Evolutionary conservation across 2,113 vertebrate genomes (phyloP).

Genomic region (Cnemophilus loriae): DNA sequence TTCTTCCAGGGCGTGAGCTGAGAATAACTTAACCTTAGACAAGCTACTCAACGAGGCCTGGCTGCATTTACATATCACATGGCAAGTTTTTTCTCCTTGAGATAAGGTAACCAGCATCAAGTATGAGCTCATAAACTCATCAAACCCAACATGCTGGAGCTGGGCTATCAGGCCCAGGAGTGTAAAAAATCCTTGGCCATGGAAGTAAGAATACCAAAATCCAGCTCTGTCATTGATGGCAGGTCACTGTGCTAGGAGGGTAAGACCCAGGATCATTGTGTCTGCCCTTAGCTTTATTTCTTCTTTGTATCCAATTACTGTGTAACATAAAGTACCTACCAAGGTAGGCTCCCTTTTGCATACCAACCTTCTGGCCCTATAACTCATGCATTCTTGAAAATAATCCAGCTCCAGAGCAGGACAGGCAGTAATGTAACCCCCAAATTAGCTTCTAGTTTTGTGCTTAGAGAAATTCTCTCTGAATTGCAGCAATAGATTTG

Average conservation of each 20-base stretch:
- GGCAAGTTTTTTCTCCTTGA: neutral
- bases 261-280: neutral
- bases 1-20: neutral
- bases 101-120: neutral
- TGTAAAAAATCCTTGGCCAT: neutral
- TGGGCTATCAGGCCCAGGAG: neutral
- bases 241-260: neutral
- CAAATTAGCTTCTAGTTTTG: neutral
- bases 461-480: neutral
- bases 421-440: neutral
- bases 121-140: neutral
- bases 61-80: neutral
- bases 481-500: neutral
- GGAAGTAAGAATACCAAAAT: neutral
- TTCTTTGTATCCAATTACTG: slow-evolving; percentile 26
- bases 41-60: neutral
- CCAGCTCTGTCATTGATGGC: neutral
- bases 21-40: neutral
- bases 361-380: neutral
- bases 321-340: slow-evolving; percentile 4
- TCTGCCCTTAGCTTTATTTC: neutral
- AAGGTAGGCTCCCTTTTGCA: neutral
- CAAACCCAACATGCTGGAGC: neutral
- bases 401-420: neutral
- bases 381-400: neutral